Evolutionary conservation across 1,140 invertebrate species (phyloP), one percentile per base, ranked within the genome.

Genomic region (Caenorhabditis tropicalis): DNA sequence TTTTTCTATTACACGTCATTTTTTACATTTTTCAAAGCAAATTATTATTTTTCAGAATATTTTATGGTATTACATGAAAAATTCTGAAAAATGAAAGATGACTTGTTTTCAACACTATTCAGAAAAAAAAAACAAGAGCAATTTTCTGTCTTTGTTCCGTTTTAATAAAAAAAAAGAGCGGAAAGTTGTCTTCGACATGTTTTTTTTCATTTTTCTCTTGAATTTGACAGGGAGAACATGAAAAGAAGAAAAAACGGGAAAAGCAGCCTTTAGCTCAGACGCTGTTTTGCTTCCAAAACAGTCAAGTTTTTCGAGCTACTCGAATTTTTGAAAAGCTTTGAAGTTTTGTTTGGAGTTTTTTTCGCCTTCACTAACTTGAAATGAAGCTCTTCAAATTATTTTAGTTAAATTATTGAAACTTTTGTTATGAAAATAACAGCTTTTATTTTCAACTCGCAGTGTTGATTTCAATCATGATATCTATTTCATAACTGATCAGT

Each of bases 111-210:
- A 15, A n/a, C n/a, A n/a, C 10, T 56, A 9, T 29, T 56, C 24
- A 2, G 19, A 6, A 29, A 9, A 56, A 24, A 27, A 56, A 9
- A 56, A 56, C 53, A 56, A 56, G 7, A 56, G 15, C 24, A 56
- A 56, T 27, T 24, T 43, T 74, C n/a, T 6, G 36, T 24, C 33
- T 43, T 46, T 65, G 58, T 39, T 65, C 58, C 33, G 31, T 65
- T 65, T 39, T n/a, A 65, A 36, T 33, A 36, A 65, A 36, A 39
- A 65, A 65, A 31, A 27, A 60, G 19, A n/a, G 49, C 19, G 24
- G 19, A 36, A 65, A 65, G 58, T 74, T 74, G 16, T 74, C n/a
- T 74, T 24, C 36, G 36, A 74, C 65, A 74, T 43, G 65, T 36
- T 46, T 43, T 43, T 74, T 31, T 39, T 39, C 58, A 16, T 65